Percentiles rank a stretch among this genome's conserved stretches.
Conservation (phyloP, 2,113 vertebrate genomes). For the Nettapus auritus region DNA sequence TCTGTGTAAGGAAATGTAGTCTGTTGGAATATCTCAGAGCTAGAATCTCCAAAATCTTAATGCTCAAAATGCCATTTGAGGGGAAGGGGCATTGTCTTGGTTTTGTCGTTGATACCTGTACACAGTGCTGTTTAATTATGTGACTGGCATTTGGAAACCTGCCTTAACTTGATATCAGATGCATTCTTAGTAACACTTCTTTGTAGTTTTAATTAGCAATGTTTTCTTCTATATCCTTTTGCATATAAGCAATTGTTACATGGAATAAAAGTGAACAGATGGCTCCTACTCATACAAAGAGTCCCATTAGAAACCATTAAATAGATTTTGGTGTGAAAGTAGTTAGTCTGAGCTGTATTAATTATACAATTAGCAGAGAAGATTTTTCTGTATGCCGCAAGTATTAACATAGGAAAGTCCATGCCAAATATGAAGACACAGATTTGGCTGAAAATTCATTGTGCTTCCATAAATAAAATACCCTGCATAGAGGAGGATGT, state of each 20-base stretch:
- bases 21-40: neutral
- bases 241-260: neutral
- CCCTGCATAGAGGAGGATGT: neutral
- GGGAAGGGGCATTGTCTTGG: neutral
- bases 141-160: neutral
- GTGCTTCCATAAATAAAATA: neutral
- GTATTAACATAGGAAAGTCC: neutral
- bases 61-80: neutral
- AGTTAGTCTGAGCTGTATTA: neutral
- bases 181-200: neutral
- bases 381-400: neutral
- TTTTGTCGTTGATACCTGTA: neutral
- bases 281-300: neutral
- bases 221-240: neutral
- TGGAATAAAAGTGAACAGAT: neutral
- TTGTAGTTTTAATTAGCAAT: neutral
- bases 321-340: neutral
- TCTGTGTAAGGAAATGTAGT: neutral
- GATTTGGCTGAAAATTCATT: neutral
- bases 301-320: neutral
- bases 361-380: neutral
- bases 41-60: neutral
- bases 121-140: neutral
- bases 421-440: rapidly evolving
- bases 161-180: neutral